Evolutionary conservation across 2,113 vertebrate species (phyloP), one percentile per base, ranked within the genome.

Genomic region (Heloderma charlesbogerti): DNA sequence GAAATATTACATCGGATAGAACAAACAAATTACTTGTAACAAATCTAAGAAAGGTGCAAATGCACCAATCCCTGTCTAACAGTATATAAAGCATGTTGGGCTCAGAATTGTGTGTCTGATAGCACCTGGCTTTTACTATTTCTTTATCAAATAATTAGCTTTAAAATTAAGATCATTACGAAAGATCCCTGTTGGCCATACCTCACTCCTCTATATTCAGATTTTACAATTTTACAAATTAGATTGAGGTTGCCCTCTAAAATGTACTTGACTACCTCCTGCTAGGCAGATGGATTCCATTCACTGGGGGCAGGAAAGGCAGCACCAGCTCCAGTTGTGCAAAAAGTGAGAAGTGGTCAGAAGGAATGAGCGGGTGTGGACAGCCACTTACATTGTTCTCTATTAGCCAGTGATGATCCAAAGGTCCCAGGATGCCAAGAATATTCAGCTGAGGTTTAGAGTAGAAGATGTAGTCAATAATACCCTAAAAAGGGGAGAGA

Each of bases 391-490:
- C 98, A 97, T 98, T 99, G 98, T 99, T 99, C 97, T 99, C 98
- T 95, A 98, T 97, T 91, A 99, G 98, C 99, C 99, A 99, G 92
- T 99, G 98, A 96, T 98, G 98, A 96, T 99, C 99, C 98, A 99
- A 98, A 93, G 99, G 98, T 95, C 99, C 99, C 95, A 99, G 96
- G 95, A 99, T 98, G 92, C 99, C 99, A 97, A 99, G 97, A 94
- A 99, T 98, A 94, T 99, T 99, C 96, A 99, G 98, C 92, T 99
- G 98, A 98, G 99, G 99, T 98, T 98, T 98, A 89, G 99, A 99
- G 97, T 98, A 99, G 98, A 99, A 99, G 98, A 99, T 99, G 97
- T 99, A 99, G 97, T 99, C 99, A 95, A 99, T 99, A 97, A 99
- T 98, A 97, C 99, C 99, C 99, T 99, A 95, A 72, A 97, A 96